Base-by-base conservation (phyloP, 2,888 invertebrate genomes). In the Cephus pulcher region DNA sequence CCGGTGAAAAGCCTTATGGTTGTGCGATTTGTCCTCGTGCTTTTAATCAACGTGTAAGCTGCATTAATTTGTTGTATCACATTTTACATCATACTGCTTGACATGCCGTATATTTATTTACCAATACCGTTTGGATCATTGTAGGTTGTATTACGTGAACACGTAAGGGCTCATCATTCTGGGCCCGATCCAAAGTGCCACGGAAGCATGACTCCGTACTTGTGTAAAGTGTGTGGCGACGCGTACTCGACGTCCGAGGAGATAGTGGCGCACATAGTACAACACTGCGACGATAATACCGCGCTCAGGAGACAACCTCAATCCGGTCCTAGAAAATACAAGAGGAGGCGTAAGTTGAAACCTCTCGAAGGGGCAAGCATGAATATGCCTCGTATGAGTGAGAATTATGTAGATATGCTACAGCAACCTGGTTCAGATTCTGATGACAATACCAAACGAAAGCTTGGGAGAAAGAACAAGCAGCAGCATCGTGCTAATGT, bases 21-120 rank as follows among this genome's bases (percentile, higher is more conserved):
- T 97, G 97, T 89, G 96, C 97, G 0, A 96, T 97, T 73, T 97
- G 97, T 86, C 96, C 96, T 32, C 94, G 97, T 80, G 97, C 97
- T 37, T 97, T 97, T 91, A 97, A 97, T 92, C 97, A 97, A 90
- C 94, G 96, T 84, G 91, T 91, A 83, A 87, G 88, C 15, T 71
- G 4, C 71, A 15, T 32, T 34, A 6, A 56, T 56, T 56, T 56
- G 56, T 56, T 56, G 56, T 56, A 56, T 56, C 23, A 56, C 56
- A 56, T 56, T 56, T 56, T 56, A 56, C 23, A 56, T 9, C 23
- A 23, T 56, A 23, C 23, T 56, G 56, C 56, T 15, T 9, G 9
- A 9, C 15, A 9, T 56, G 23, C 23, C 9, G 56, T 23, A 56
- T 56, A 56, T 23, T 23, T 23, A 23, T 56, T 23, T 23, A 56